These are phyloP conservation scores for Sycophila texana DNA, from an alignment of 2,888 invertebrate species.

Conservation along the genomic window DNA sequence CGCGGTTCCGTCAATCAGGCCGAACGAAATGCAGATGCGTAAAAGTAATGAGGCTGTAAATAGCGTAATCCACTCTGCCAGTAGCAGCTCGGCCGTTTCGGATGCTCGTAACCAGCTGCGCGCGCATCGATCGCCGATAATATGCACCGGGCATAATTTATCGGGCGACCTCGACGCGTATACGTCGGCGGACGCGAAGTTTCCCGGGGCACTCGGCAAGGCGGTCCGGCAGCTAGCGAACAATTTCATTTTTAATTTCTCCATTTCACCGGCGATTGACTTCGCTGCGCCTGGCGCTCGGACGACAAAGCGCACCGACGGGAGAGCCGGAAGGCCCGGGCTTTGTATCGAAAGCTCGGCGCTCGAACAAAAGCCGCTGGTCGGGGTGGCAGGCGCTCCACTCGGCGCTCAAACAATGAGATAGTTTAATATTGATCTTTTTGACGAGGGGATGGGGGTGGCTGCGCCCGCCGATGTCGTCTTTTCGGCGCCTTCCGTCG, in stretches of 20 bases:
- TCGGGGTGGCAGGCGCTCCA: slow-evolving; percentile 4
- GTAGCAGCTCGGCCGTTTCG: too few species aligned
- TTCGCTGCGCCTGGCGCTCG: slow-evolving; percentile 44
- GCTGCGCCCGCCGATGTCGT: too few species aligned
- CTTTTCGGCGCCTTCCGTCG: slow-evolving; percentile 40
- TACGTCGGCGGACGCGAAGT: too few species aligned
- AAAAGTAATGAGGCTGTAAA: too few species aligned
- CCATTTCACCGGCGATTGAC: slow-evolving; percentile 57
- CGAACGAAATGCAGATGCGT: too few species aligned
- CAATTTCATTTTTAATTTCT: slow-evolving; percentile 58
- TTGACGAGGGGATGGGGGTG: slow-evolving; percentile 36
- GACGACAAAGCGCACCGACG: not conserved
- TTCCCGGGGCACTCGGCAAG: not conserved
- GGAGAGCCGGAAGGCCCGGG: slow-evolving; percentile 22
- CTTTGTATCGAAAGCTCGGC: slow-evolving; percentile 55
- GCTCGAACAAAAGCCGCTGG: slow-evolving; percentile 49
- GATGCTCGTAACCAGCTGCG: too few species aligned
- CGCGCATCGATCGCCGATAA: too few species aligned
- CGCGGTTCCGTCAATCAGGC: too few species aligned
- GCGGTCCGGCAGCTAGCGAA: slow-evolving; percentile 17
- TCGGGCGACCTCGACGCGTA: too few species aligned
- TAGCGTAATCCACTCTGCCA: too few species aligned
- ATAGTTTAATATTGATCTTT: slow-evolving; percentile 57
- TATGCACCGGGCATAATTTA: too few species aligned
- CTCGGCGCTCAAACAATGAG: slow-evolving; percentile 49